phyloP scores from a whole-genome alignment of 2,113 vertebrate genomes.

The Brachionichthys hirsutus region DNA sequence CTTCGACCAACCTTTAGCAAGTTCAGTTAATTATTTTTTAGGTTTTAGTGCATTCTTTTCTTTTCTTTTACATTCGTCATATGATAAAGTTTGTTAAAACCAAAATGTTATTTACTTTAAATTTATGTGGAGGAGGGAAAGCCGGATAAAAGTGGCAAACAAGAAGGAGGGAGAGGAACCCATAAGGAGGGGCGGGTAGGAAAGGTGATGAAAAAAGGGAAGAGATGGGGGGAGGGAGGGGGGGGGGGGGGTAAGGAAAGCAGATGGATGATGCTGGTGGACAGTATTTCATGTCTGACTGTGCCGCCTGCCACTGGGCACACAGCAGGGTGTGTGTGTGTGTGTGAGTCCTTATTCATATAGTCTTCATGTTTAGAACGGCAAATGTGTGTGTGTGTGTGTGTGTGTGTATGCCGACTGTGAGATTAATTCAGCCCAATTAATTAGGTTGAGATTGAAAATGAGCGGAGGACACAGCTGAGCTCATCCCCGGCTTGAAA shows the following conservation, averaged over 20 bases:
- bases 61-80: too few relatives aligned
- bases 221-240: conserved; percentile 34
- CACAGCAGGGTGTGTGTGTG: conserved; percentile 53
- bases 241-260: conserved; percentile 46
- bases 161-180: not conserved
- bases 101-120: too few relatives aligned
- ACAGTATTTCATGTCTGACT: conserved; percentile 80
- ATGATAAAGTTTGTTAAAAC: too few relatives aligned
- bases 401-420: conserved; percentile 43
- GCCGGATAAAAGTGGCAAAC: not conserved
- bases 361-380: not conserved
- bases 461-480: conserved; percentile 62
- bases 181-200: conserved; percentile 6
- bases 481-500: conserved; percentile 39
- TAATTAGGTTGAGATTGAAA: conserved; percentile 69
- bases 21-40: too few relatives aligned
- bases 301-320: conserved; percentile 65
- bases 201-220: conserved; percentile 25
- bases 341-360: conserved; percentile 38
- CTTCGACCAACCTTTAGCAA: too few relatives aligned
- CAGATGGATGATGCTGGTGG: conserved; percentile 75
- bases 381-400: conserved; percentile 18
- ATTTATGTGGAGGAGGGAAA: conserved; percentile 7
- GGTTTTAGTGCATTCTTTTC: too few relatives aligned
- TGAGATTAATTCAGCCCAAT: conserved; percentile 69